Evolutionary conservation across 2,797 vertebrate genomes (phyloP), one percentile per base, ranked within the genome.

Genomic region (Eremophila alpestris): DNA sequence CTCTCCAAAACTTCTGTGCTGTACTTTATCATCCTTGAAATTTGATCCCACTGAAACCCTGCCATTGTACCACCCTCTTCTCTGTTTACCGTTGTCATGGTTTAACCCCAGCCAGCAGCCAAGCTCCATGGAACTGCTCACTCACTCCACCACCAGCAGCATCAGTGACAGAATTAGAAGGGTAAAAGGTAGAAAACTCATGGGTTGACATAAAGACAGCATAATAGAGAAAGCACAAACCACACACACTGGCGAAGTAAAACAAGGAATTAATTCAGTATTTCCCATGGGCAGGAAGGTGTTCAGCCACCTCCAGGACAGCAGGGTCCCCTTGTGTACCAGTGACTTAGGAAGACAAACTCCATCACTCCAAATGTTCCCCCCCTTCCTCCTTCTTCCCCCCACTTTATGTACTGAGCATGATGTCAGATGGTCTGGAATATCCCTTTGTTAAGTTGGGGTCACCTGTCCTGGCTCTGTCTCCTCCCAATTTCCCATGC

Each of bases 321-420:
- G 21, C 24, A 45, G 5, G 6, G 3, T 29, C 9, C 12, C 36
- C 24, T 36, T 9, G 12, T 16, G 9, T 18, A 34, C 14, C 5
- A 11, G 7, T 16, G 21, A 36, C 45, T 52, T 64, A 9, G 29
- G 45, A 83, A 70, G 49, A 70, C 9, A 52, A 89, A 52, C 0
- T 0, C 5, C 26, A 46, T 52, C 4, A 3, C 6, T 36, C 29
- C 12, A 26, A 52, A 58, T 4, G 4, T 22, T 2, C 5, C 3
- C 1, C 1, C 1, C 1, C 6, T 24, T 49, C 29, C 4, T 63
- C 7, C 5, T 69, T 51, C 17, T 52, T 27, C 6, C 3, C 1
- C 9, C 7, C 9, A 7, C 7, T 34, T 41, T 16, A 20, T 36
- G 0, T 3, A 5, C 21, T 34, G 38, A 64, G 12, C 29, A 27